Base-by-base conservation (phyloP, 2,888 invertebrate genomes). In the Ethmia dodecea region DNA sequence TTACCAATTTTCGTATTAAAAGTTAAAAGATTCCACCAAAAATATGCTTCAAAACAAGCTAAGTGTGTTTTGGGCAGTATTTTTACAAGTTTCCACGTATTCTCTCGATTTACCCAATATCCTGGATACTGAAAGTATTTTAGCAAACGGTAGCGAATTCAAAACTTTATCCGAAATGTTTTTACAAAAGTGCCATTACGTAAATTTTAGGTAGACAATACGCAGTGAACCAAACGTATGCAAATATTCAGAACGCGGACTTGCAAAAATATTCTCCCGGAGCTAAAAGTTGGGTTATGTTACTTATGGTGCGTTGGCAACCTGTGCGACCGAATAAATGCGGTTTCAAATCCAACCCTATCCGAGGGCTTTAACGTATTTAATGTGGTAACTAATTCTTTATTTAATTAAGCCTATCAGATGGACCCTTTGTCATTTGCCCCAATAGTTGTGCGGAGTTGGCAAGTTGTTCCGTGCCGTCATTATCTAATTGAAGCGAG, bases 1-100 rank as follows among this genome's bases (percentile, higher is more conserved):
- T 45, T 55, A 48, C 48, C 47, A 49, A 26, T 26, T 5, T 18
- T n/a, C n/a, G n/a, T n/a, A n/a, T n/a, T n/a, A n/a, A n/a, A n/a
- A n/a, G 8, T 22, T n/a, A 22, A 22, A 22, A 22, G 22, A n/a
- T 22, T 22, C 9, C 22, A n/a, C 22, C n/a, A 22, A 22, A 9
- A 22, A n/a, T 22, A n/a, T 22, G 8, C 22, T 22, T n/a, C n/a
- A 22, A 12, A 31, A 22, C 33, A 16, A 9, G 33, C 18, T 3
- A 11, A 14, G 13, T 13, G 13, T 10, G 13, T 28, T 33, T 33
- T 22, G 18, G 33, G 33, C 33, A 10, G 26, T 33, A 27, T 33
- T 28, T 28, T 28, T 18, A n/a, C 22, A 22, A 22, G 22, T 22
- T 22, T 22, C 24, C 8, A 27, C 25, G 22, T 35, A 12, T 26